Evolutionary conservation across 2,113 vertebrate genomes (phyloP).

Genomic region (Acanthisitta chloris): DNA sequence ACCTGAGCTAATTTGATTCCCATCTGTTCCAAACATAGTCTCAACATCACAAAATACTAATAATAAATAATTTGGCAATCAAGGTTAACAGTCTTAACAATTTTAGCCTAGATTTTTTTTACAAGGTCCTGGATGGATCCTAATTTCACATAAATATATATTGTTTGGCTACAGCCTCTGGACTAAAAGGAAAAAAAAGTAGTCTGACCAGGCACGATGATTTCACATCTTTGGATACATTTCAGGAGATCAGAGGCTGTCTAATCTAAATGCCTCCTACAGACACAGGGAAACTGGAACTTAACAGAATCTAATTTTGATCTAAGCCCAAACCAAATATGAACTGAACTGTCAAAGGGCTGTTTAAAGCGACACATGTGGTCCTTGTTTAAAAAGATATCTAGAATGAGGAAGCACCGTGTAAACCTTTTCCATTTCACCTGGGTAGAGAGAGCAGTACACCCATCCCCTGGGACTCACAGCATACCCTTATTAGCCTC

Average conservation of each 20-base stretch:
- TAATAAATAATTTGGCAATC: conserved; percentile 48
- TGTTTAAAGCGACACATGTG: background rate
- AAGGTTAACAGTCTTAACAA: conserved; percentile 40
- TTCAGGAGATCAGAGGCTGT: background rate
- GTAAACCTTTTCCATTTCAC: background rate
- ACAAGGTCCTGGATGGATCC: background rate
- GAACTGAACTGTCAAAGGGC: background rate
- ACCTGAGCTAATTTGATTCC: conserved; percentile 67
- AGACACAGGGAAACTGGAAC: background rate
- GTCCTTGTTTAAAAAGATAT: background rate
- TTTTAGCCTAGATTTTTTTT: conserved; percentile 16
- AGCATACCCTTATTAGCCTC: no score
- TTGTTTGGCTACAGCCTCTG: background rate
- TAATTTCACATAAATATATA: background rate
- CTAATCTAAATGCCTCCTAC: background rate
- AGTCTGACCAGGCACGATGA: background rate
- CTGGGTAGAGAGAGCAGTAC: background rate
- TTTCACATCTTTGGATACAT: background rate
- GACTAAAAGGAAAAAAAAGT: background rate
- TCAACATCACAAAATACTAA: conserved; percentile 39
- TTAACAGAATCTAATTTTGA: background rate
- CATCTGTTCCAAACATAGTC: conserved; percentile 66
- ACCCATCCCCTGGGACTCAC: fast-evolving
- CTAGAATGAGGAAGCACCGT: background rate
- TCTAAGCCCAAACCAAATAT: background rate